Conservation (phyloP, 2,888 invertebrate genomes). For the Timema podura region DNA sequence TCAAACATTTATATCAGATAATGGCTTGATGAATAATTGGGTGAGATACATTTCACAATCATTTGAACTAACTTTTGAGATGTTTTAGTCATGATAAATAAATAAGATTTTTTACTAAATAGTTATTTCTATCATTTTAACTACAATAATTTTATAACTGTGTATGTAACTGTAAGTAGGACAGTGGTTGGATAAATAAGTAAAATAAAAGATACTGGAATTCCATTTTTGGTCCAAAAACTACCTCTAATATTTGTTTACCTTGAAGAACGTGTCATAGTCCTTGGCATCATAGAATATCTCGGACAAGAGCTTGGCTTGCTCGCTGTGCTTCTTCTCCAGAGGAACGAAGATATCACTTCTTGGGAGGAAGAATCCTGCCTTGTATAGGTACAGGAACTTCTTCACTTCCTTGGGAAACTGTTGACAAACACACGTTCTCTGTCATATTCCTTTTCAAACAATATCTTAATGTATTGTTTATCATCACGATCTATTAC, state of each 20-base stretch:
- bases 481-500: no score
- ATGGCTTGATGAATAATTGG: no score
- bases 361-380: neutral
- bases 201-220: neutral
- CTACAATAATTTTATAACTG: no score
- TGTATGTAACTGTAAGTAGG: no score
- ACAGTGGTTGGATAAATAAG: no score
- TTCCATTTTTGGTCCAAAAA: neutral
- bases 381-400: neutral
- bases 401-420: neutral
- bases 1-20: neutral
- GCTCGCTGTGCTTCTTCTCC: neutral
- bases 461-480: no score
- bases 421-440: neutral
- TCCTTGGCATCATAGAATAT: conserved; percentile 57
- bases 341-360: neutral
- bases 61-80: no score
- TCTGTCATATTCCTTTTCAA: no score
- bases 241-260: neutral
- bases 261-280: conserved; percentile 56
- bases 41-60: no score
- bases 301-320: conserved; percentile 44
- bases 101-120: no score
- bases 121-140: no score
- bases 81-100: no score